phyloP scores from a whole-genome alignment of 1,140 invertebrate genomes.

The Platyscapa corneri region DNA sequence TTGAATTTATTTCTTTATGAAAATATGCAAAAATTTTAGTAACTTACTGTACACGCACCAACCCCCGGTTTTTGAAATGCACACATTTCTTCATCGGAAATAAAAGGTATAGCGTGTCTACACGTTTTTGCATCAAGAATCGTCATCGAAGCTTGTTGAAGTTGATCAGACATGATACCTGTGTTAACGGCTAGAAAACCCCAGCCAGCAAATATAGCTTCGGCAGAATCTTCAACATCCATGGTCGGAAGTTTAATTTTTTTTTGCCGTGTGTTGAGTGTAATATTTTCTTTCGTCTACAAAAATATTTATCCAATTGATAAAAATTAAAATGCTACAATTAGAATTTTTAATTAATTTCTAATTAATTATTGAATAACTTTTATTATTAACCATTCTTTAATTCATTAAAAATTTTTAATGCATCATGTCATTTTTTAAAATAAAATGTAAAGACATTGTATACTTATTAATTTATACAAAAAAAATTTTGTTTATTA shows the following conservation, averaged over 20 bases:
- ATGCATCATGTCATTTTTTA: no score
- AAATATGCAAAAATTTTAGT: no score
- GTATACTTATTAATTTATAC: no score
- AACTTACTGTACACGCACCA: not conserved
- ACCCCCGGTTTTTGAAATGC: not conserved
- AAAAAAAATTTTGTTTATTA: no score
- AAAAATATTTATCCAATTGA: no score
- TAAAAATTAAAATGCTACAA: no score
- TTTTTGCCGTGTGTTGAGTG: not conserved
- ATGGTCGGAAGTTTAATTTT: not conserved
- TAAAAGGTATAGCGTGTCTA: not conserved
- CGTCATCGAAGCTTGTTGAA: not conserved
- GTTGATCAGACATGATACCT: not conserved
- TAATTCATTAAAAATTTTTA: no score
- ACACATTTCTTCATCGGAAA: not conserved
- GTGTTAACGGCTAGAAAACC: not conserved
- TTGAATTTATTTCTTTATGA: no score
- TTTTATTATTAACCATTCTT: no score
- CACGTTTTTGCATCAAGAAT: not conserved
- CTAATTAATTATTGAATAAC: no score
- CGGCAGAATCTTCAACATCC: not conserved
- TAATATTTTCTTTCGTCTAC: not conserved
- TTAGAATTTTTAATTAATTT: no score
- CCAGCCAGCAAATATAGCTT: not conserved
- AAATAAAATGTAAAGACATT: no score